Percentiles rank a stretch among this genome's conserved stretches.
phyloP scores from a whole-genome alignment of 2,797 vertebrate genomes.

The Gallinago solitaria region DNA sequence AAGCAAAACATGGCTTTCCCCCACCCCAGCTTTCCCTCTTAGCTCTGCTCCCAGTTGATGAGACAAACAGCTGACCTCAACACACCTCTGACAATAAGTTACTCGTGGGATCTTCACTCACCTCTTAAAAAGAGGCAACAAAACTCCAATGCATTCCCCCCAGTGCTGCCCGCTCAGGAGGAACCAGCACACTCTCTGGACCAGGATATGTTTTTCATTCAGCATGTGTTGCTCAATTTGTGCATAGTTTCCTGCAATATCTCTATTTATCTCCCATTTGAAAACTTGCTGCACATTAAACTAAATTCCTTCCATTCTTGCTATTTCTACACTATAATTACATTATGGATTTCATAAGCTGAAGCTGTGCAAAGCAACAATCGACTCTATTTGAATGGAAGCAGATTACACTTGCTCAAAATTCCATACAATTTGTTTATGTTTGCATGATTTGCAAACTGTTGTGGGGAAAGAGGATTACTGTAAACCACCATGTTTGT shows the following conservation, averaged over 20 bases:
- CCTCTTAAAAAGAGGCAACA: neutral
- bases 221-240: neutral
- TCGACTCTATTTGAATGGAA: neutral
- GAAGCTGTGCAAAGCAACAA: slow-evolving; percentile 18
- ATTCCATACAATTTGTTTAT: slow-evolving; percentile 17
- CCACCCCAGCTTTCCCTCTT: neutral
- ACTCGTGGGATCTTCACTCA: neutral
- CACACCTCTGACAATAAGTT: neutral
- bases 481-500: neutral
- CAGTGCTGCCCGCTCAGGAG: neutral
- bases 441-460: slow-evolving; percentile 4
- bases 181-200: neutral
- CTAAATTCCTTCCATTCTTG: slow-evolving; percentile 6
- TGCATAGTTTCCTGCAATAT: neutral
- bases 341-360: neutral
- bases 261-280: neutral
- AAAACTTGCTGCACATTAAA: neutral
- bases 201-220: neutral
- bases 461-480: neutral
- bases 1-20: neutral
- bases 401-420: neutral
- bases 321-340: slow-evolving; percentile 21
- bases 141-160: neutral
- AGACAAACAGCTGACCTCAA: neutral
- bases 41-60: neutral